These are phyloP conservation scores for Unio pictorum DNA, from an alignment of 2,888 invertebrate species.

Conservation along the genomic window DNA sequence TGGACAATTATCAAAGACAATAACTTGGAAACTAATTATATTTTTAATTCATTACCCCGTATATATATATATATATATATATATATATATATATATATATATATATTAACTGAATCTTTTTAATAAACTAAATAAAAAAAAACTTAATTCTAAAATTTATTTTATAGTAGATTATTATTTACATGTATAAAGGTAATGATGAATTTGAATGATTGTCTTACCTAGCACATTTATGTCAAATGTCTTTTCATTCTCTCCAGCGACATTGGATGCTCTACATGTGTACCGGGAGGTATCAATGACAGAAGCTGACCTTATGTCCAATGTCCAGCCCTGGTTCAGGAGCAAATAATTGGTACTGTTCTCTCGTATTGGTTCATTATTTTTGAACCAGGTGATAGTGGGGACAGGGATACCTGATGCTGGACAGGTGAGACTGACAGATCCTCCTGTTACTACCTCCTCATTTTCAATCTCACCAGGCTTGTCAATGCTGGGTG, in stretches of 20 bases:
- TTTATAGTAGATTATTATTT: too few species aligned
- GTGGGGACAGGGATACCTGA: conserved; percentile 72
- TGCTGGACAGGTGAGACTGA: conserved; percentile 72
- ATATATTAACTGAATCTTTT: too few species aligned
- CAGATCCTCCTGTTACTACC: conserved; percentile 55
- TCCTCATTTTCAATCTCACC: conserved; percentile 58
- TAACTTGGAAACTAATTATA: too few species aligned
- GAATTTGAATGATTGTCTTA: conserved; percentile 63
- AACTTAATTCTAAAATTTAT: too few species aligned
- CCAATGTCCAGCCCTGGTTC: conserved; percentile 59
- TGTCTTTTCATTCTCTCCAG: conserved; percentile 69
- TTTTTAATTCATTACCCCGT: too few species aligned
- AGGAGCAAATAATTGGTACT: conserved; percentile 39
- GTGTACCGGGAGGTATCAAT: conserved; percentile 64
- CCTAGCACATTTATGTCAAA: conserved; percentile 76
- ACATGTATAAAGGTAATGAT: too few species aligned
- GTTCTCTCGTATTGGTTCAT: conserved; percentile 33
- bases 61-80: too few species aligned
- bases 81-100: background rate
- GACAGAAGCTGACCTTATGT: conserved; percentile 41
- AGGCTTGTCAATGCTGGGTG: conserved; percentile 70
- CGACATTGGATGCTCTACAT: conserved; percentile 72
- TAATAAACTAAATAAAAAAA: too few species aligned
- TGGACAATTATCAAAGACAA: too few species aligned
- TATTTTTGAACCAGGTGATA: conserved; percentile 70